These are phyloP conservation scores for Hyalella azteca DNA, from an alignment of 2,888 invertebrate genomes.

Conservation along the genomic window DNA sequence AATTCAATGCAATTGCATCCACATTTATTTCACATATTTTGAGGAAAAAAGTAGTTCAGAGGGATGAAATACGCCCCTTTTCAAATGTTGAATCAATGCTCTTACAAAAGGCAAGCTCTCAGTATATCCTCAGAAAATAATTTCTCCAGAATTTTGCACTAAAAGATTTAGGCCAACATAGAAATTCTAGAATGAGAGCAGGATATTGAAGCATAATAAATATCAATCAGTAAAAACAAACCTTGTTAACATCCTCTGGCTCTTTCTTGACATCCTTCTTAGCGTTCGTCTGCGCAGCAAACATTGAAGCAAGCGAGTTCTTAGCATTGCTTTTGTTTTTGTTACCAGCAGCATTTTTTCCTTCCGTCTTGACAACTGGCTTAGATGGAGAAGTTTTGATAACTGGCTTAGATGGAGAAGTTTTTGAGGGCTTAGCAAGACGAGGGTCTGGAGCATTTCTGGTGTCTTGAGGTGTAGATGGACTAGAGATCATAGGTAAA, in stretches of 20 bases:
- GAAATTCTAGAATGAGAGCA: too few species aligned
- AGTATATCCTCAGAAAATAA: too few species aligned
- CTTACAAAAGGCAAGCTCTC: too few species aligned
- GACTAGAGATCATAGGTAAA: too few species aligned
- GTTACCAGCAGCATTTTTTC: background rate
- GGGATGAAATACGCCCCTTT: too few species aligned
- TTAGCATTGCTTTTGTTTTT: background rate
- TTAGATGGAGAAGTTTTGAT: background rate
- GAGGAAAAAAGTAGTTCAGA: too few species aligned
- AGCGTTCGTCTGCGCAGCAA: background rate
- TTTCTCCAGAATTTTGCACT: too few species aligned
- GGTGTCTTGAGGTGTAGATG: constrained; percentile 14
- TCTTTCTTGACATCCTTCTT: constrained; percentile 18
- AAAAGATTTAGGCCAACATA: too few species aligned
- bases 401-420: background rate
- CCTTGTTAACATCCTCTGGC: background rate
- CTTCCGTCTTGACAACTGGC: background rate
- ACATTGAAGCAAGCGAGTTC: background rate
- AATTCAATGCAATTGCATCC: too few species aligned
- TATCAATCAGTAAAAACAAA: background rate
- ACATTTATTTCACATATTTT: too few species aligned
- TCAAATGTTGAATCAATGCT: too few species aligned
- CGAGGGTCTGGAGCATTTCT: constrained; percentile 7
- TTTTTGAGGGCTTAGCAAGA: background rate
- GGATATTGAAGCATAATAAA: too few species aligned